Base-by-base conservation (phyloP, 2,888 invertebrate genomes). In the Pseudeuparius sepicola region DNA sequence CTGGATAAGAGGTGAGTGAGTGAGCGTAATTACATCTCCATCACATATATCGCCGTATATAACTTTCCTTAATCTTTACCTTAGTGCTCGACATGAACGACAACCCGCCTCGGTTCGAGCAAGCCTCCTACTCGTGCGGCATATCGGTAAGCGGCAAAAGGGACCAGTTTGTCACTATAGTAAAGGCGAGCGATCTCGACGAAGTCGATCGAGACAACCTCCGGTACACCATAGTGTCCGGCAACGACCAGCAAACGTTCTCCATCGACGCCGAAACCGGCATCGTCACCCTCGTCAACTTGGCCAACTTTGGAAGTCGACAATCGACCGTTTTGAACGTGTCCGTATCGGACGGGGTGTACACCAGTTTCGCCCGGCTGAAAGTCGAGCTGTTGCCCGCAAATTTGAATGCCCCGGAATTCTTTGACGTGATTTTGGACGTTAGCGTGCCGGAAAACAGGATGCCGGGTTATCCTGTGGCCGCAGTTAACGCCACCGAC, bases 311-410 rank as follows among this genome's bases (percentile, higher is more conserved):
- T 48, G 73, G 75, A 9, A 70, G 73, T 31, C 65, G 70, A 33
- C 41, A 42, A 14, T 46, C 50, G 28, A 76, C 78, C 52, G 64
- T 75, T 39, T 69, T 96, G 39, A 96, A 96, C 66, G 80, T 96
- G 17, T 93, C 93, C 2, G 94, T 90, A 23, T 87, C 88, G 35
- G 96, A 97, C 66, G 94, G 94, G 17, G 88, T 94, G 20, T 93
- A 90, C 65, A 90, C 89, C 4, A 84, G 78, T 45, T 93, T 85
- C 63, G 78, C 89, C 2, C 68, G 86, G 44, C 71, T 87, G 10
- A 83, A 83, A 65, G 78, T 88, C 30, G 73, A 81, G 51, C 70
- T 82, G 42, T 65, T 83, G 38, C 78, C 87, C 5, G 78, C 83
- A 41, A 93, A 93, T 66, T 68, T 71, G 46, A 73, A 78, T 57